Evolutionary conservation across 2,888 invertebrate species (phyloP).

Genomic region (Chymomyza caudatula): DNA sequence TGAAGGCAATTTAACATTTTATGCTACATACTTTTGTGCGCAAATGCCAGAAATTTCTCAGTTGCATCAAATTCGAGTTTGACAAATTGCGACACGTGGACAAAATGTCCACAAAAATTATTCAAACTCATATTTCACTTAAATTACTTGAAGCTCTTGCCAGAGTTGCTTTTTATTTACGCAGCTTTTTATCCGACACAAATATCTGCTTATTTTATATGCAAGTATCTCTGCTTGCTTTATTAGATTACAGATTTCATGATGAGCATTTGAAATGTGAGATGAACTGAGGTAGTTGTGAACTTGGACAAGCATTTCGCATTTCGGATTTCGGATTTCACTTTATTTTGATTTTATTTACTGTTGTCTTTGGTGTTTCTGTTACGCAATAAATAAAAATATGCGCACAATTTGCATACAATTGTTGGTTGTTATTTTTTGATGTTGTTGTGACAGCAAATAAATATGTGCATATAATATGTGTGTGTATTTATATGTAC

Average conservation of each 20-base stretch:
- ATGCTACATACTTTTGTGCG: neutral
- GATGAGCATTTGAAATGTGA: neutral
- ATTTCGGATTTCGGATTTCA: neutral
- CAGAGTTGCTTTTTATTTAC: neutral
- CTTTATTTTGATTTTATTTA: neutral
- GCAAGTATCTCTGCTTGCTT: neutral
- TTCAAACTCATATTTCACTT: constrained; percentile 37
- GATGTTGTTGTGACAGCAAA: too few species aligned
- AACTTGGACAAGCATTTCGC: neutral
- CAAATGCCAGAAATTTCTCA: neutral
- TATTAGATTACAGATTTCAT: neutral
- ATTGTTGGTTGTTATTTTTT: neutral
- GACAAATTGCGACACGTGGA: constrained; percentile 33
- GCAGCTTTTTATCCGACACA: neutral
- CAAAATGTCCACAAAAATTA: constrained; percentile 33
- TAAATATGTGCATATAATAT: neutral
- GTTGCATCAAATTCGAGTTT: neutral
- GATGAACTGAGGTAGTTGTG: neutral
- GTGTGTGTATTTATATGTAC: neutral
- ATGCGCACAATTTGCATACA: neutral
- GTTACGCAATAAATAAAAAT: neutral
- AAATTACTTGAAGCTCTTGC: constrained; percentile 31
- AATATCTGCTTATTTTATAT: neutral
- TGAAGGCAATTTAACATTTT: neutral
- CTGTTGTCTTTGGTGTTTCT: neutral